Conservation (phyloP, 2,888 invertebrate genomes). For the Drosophila borealis region DNA sequence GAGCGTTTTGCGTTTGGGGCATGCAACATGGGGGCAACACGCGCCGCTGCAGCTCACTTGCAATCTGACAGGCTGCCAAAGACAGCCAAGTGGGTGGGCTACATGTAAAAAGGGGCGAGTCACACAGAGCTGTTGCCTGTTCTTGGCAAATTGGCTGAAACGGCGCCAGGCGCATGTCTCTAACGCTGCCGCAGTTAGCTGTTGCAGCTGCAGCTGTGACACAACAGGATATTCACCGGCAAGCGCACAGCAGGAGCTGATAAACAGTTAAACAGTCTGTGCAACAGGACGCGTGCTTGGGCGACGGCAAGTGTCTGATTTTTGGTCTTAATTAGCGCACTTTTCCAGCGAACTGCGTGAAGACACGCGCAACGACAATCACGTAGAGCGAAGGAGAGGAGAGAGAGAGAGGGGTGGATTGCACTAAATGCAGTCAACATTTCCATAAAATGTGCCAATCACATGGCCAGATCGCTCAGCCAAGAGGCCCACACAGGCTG, state of each 20-base stretch:
- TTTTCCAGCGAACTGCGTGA: constrained; percentile 63
- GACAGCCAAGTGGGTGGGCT: constrained; percentile 57
- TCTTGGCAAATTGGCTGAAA: constrained; percentile 70
- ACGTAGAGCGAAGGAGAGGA: no score
- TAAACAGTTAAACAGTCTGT: constrained; percentile 8
- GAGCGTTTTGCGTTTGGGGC: constrained; percentile 13
- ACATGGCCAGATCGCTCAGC: constrained; percentile 56
- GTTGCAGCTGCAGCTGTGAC: constrained; percentile 29
- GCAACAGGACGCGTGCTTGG: constrained; percentile 23
- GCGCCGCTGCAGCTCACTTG: constrained; percentile 78
- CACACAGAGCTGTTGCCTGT: constrained; percentile 52
- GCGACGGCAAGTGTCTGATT: constrained; percentile 57
- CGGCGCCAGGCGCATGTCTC: constrained; percentile 61
- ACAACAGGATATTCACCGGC: constrained; percentile 54
- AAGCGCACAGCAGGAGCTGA: constrained; percentile 56
- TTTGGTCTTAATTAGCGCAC: constrained; percentile 70
- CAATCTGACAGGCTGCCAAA: constrained; percentile 61
- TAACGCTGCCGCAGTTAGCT: constrained; percentile 49
- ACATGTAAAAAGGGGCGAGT: constrained; percentile 19
- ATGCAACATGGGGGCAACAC: constrained; percentile 54
- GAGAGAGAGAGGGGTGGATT: constrained; percentile 9
- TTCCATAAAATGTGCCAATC: constrained; percentile 81
- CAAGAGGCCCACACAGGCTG: constrained; percentile 67
- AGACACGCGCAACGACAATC: constrained; percentile 59
- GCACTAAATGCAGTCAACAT: constrained; percentile 54